Conservation (phyloP, 2,888 invertebrate species). For the Psococerastis gibbosa region DNA sequence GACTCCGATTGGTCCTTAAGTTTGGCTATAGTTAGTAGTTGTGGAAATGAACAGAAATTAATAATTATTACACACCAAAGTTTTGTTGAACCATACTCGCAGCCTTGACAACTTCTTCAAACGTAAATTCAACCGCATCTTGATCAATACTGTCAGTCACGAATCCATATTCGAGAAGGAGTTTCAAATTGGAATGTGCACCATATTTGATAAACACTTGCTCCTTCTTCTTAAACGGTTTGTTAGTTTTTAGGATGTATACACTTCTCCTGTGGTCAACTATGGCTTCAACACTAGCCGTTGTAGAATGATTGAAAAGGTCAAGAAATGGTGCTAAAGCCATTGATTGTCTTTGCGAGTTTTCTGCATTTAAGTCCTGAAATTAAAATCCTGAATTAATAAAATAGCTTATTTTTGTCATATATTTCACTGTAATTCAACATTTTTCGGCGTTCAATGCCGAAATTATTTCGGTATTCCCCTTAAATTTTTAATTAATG, state of each 20-base stretch:
- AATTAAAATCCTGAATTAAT: no score
- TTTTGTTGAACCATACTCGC: conserved; percentile 12
- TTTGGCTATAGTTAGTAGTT: no score
- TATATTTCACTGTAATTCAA: no score
- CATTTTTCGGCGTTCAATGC: no score
- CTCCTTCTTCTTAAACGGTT: conserved; percentile 35
- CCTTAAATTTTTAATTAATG: no score
- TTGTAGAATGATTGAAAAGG: conserved; percentile 64
- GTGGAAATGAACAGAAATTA: no score
- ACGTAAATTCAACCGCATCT: conserved; percentile 41
- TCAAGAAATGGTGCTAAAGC: conserved; percentile 75
- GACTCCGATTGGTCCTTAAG: no score
- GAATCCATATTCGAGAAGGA: conserved; percentile 81
- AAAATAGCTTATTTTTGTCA: no score
- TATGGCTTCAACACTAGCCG: conserved; percentile 33
- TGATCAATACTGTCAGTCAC: conserved; percentile 44
- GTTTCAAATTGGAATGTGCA: conserved; percentile 53
- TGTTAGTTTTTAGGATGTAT: conserved; percentile 35
- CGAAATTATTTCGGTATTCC: no score
- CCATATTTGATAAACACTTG: conserved; percentile 86
- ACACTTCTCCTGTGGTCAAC: conserved; percentile 25
- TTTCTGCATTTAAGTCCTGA: no score
- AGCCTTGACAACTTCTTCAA: conserved; percentile 29
- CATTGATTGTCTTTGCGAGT: no score
- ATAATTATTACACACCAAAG: neutral